A percentile compares a stretch with the other conserved stretches of the same genome.
phyloP scores from a whole-genome alignment of 2,797 vertebrate genomes.

The Helarctos malayanus region DNA sequence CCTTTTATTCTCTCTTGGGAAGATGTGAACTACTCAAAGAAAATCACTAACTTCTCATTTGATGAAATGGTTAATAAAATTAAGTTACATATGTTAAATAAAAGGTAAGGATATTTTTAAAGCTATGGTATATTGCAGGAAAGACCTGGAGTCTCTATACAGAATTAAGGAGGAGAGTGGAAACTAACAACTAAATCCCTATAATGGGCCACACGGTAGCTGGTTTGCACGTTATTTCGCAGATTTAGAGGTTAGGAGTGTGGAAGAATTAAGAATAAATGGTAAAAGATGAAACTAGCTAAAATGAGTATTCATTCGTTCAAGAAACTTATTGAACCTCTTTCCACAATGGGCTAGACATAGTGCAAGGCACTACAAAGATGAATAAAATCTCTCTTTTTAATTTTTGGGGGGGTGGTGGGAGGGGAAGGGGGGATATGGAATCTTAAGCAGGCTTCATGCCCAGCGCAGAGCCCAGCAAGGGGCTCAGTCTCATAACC shows the following conservation, averaged over 20 bases:
- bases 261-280: background rate
- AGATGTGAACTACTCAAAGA: background rate
- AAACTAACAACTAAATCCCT: background rate
- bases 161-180: background rate
- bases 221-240: background rate
- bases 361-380: background rate
- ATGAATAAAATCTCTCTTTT: background rate
- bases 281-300: background rate
- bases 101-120: background rate
- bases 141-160: background rate
- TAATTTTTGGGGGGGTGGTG: background rate
- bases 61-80: constrained; percentile 48
- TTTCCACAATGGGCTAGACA: background rate
- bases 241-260: background rate
- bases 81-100: background rate
- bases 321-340: constrained; percentile 18
- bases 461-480: background rate
- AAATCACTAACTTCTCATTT: background rate
- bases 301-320: background rate
- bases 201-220: background rate
- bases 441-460: background rate
- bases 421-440: background rate
- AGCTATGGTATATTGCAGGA: background rate
- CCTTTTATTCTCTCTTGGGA: constrained; percentile 1
- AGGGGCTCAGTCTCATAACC: background rate